Base-by-base conservation (phyloP, 1,140 invertebrate species). In the Drosophila nikananu region DNA sequence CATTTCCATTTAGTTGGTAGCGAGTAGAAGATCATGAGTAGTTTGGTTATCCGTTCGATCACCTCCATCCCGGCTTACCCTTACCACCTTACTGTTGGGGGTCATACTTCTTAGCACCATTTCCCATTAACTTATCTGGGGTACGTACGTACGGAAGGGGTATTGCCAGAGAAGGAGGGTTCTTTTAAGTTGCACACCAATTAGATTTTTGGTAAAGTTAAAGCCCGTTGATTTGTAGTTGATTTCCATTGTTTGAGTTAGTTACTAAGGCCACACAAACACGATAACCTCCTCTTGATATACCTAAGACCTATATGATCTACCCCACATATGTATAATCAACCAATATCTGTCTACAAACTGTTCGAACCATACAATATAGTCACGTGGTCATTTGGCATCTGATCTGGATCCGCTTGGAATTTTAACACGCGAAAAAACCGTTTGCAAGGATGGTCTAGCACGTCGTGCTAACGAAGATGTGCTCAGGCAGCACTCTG, bases 311-410 rank as follows among this genome's bases (percentile, higher is more conserved):
- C 49, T 65, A 39, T 57, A 39, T 57, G 52, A 72, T 72, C 63
- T 77, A 57, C 74, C 49, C 54, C 46, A 80, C 62, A 78, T 62
- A 57, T 57, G 54, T 57, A 60, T 64, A 79, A 81, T 77, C 70
- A 74, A 72, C 75, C 54, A 48, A 77, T 57, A 57, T 67, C 74
- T 66, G 51, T 83, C 58, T 83, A 81, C 77, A 60, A 77, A 77
- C 59, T 73, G 44, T 72, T 72, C 64, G 58, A 75, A 81, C 62
- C 58, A 76, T 73, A 84, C 80, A 80, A 84, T 84, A 80, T 92
- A 99, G 98, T 96, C 97, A 93, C 96, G 98, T 94, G 98, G 98
- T 93, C 98, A 99, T 95, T 96, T 98, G 94, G 97, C 98, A 90
- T 97, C 98, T 86, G 97, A 98, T 94, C 94, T 99, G 94, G 98